phyloP scores from a whole-genome alignment of 2,113 vertebrate genomes.

The Aplodontia rufa region DNA sequence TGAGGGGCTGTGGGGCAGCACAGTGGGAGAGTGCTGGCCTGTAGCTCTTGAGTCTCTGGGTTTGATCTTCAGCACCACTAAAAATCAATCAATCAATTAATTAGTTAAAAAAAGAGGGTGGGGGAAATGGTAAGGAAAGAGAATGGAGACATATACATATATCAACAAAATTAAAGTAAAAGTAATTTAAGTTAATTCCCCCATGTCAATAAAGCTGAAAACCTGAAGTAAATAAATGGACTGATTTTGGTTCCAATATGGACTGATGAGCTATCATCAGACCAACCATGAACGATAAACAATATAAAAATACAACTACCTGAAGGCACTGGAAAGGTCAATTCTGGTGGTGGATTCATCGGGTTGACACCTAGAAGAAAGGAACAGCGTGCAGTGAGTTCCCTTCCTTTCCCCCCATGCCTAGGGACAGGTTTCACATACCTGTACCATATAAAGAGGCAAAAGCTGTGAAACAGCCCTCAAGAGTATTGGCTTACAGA shows the following conservation, averaged over 20 bases:
- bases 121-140: not conserved
- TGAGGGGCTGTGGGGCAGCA: not conserved
- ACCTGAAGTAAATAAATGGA: not conserved
- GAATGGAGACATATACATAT: not conserved
- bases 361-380: not conserved
- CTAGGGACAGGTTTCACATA: not conserved
- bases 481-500: not conserved
- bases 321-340: not conserved
- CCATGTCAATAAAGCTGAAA: not conserved
- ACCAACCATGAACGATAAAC: not conserved
- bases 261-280: not conserved
- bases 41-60: too few relatives aligned
- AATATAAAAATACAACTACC: not conserved
- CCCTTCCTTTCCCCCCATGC: not conserved
- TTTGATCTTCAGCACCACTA: not conserved
- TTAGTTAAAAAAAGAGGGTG: not conserved
- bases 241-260: not conserved
- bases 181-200: not conserved
- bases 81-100: too few relatives aligned
- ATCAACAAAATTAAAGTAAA: not conserved
- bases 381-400: not conserved
- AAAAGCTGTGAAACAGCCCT: not conserved
- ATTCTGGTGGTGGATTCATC: not conserved
- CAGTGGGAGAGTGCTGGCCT: not conserved
- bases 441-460: not conserved